Base-by-base conservation (phyloP, 23 tunicate species). In the Trididemnum miniatum region DNA sequence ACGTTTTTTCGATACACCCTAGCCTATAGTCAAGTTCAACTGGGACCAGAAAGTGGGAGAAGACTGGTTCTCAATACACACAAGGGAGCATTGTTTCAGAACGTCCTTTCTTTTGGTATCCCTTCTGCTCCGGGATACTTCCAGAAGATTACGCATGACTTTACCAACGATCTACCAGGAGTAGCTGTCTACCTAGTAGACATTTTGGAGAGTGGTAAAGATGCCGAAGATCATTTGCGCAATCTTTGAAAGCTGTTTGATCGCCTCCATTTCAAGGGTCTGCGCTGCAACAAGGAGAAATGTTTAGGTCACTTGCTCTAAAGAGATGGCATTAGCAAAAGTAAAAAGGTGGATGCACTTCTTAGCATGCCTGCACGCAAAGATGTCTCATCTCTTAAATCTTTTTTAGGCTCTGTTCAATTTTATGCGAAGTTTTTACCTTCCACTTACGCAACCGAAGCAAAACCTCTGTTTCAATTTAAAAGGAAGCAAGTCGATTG, bases 181-280 rank as follows among this genome's bases (percentile, higher is more conserved):
- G 80, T 83, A 5, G 71, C 87, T 2, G 87, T 83, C 15, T 83
- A 83, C 34, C 34, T 72, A 34, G 80, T 72, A 54, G 71, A 83
- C 37, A 52, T 83, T 23, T 36, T 83, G 71, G 87, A 32, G 31
- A 83, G 87, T 27, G 80, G 87, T 1, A 36, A 35, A 1, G 23
- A 51, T n/a, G 71, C 80, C n/a, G 36, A 49, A 29, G 71, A 65
- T 25, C 73, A 66, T 69, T 32, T 32, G 28, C 69, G 25, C 26
- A 59, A 59, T 32, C 83, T 79, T 12, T 7, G 28, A 35, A 35
- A 24, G 2, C 35, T 81, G 7, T 34, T 65, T 0, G 35, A 81
- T 2, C 71, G 72, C 1, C 51, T 79, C 0, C 29, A 59, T 4
- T 20, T 31, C 1, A 76, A 76, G 15, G 81, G 81, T 2, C 35